Conservation (phyloP, 2,888 invertebrate species). For the Leptopilina syphax region DNA sequence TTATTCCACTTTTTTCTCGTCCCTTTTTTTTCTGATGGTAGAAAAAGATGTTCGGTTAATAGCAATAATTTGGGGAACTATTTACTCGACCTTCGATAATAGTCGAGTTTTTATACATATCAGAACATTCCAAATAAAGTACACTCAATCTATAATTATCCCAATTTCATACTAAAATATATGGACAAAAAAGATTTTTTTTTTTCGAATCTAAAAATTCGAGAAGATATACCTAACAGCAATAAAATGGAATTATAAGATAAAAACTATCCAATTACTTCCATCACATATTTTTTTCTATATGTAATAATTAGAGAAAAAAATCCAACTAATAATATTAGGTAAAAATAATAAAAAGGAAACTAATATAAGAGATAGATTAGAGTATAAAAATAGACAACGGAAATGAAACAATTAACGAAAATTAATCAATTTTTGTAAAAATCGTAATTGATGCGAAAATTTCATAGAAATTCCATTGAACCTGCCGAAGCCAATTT, state of each 20-base stretch:
- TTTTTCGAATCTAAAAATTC: neutral
- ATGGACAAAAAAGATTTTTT: neutral
- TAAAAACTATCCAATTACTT: neutral
- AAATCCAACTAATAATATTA: neutral
- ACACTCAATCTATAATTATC: conserved; percentile 32
- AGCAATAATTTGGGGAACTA: conserved; percentile 34
- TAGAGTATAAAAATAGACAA: too few relatives aligned
- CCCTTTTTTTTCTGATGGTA: neutral
- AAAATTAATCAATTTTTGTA: neutral
- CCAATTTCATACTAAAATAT: conserved; percentile 12
- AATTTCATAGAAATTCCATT: neutral
- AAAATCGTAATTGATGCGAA: neutral
- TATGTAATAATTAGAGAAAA: too few relatives aligned
- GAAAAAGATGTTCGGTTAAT: conserved; percentile 37
- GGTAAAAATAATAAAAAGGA: too few relatives aligned
- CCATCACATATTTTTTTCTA: too few relatives aligned
- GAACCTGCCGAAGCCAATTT: conserved; percentile 12
- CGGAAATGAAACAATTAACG: neutral
- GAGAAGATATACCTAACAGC: neutral
- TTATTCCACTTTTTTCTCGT: neutral
- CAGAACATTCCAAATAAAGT: conserved; percentile 32
- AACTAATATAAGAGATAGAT: too few relatives aligned
- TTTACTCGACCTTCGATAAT: conserved; percentile 36
- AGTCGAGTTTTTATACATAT: conserved; percentile 19
- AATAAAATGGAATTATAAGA: neutral